Base-by-base conservation (phyloP, 2,113 vertebrate genomes). In the Ciconia stormi region DNA sequence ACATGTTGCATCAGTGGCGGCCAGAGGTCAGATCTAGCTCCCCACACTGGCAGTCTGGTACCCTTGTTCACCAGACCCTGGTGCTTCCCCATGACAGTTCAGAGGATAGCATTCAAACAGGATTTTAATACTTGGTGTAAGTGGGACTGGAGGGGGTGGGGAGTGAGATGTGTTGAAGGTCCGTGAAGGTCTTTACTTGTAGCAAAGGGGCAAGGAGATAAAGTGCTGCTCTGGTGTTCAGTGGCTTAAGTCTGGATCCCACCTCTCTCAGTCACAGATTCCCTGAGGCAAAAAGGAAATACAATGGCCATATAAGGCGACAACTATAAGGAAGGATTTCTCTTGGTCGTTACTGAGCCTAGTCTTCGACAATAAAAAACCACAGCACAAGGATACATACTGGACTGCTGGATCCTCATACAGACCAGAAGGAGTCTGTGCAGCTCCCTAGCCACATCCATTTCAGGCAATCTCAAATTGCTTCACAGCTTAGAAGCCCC, bases 131-230 rank as follows among this genome's bases (percentile, higher is more conserved):
- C 44, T 30, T 50, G 21, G 8, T 66, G 6, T 42, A 46, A 71
- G 30, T 4, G 10, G 63, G 61, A 76, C 44, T 16, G 30, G 9
- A 71, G 1, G 1, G 7, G 4, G 0, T 42, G 15, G n/a, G n/a
- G 10, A 40, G 4, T 4, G 32, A 69, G 61, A 25, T 21, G 26
- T 27, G 26, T 16, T 18, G 10, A 50, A 50, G 26, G 11, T 65
- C 66, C 76, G 20, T 61, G 78, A n/a, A 52, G 36, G 49, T 26
- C 52, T 89, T 89, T 25, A 36, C 62, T 76, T 6, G 1, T 34
- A 66, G 27, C 30, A 50, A 86, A 59, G 4, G 16, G 7, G 10
- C 26, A 36, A 50, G 13, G 36, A 79, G 42, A 44, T 34, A 30
- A 56, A 66, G 16, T 8, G 2, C 25, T 88, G 27, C 58, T 56